Evolutionary conservation across 2,888 invertebrate genomes (phyloP).

Genomic region (Rhingia campestris): DNA sequence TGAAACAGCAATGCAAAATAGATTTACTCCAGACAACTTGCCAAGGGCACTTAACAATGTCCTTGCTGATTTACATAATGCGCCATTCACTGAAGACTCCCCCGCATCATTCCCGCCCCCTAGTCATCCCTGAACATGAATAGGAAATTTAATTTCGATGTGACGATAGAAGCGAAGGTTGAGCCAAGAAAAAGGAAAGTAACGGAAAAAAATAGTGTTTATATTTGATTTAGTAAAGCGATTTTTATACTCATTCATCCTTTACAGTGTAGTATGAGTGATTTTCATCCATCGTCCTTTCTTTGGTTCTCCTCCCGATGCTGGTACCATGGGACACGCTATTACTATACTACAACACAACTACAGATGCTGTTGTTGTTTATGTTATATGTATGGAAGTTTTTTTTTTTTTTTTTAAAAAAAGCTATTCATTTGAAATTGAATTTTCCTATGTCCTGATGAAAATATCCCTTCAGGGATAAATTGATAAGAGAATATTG

Average conservation of each 20-base stretch:
- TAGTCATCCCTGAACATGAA: conserved; percentile 29
- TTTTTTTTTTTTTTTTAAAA: conserved; percentile 36
- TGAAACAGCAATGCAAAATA: conserved; percentile 20
- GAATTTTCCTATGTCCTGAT: conserved; percentile 73
- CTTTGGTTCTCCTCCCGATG: conserved; percentile 26
- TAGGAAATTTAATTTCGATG: conserved; percentile 67
- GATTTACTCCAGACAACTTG: conserved; percentile 51
- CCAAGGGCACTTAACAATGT: conserved; percentile 58
- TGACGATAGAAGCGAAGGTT: conserved; percentile 15
- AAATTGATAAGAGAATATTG: conserved; percentile 74
- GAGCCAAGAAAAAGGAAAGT: conserved; percentile 22
- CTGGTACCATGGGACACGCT: conserved; percentile 9
- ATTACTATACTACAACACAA: conserved; percentile 21
- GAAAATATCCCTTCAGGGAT: conserved; percentile 72
- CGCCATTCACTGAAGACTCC: conserved; percentile 32
- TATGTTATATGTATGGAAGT: conserved; percentile 44
- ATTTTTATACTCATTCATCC: conserved; percentile 64
- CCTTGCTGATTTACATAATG: conserved; percentile 71
- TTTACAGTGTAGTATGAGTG: conserved; percentile 51
- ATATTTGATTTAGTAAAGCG: conserved; percentile 73
- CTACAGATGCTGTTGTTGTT: conserved; percentile 39
- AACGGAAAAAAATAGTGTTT: conserved; percentile 55
- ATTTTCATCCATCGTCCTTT: conserved; percentile 58
- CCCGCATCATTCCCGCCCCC: neutral
- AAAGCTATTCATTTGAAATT: conserved; percentile 72